phyloP scores from a whole-genome alignment of 2,113 vertebrate genomes.

The Geococcyx californianus region DNA sequence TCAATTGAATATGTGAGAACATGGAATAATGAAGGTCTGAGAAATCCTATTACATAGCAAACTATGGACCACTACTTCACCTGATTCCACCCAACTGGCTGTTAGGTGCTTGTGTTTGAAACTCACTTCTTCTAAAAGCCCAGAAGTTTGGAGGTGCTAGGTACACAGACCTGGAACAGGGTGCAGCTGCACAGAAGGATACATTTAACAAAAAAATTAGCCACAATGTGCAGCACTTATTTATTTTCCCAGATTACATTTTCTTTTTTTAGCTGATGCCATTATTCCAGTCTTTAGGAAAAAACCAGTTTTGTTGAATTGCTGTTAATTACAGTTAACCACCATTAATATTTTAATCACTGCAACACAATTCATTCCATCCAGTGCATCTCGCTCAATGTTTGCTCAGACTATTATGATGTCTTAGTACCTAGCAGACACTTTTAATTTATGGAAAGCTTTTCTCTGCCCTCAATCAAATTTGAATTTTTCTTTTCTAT shows the following conservation, averaged over 20 bases:
- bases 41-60: background rate
- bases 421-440: background rate
- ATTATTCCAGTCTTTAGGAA: background rate
- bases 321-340: background rate
- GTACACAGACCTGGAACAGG: fast-evolving
- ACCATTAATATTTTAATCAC: constrained; percentile 34
- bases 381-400: background rate
- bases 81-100: background rate
- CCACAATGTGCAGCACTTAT: background rate
- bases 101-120: background rate
- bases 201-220: background rate
- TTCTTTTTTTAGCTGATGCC: background rate
- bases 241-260: background rate
- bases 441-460: constrained; percentile 2
- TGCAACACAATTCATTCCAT: background rate
- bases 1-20: background rate
- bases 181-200: background rate
- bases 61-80: background rate
- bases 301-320: background rate
- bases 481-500: background rate
- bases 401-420: background rate
- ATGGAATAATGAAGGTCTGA: fast-evolving
- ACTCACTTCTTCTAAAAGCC: background rate
- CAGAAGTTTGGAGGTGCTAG: background rate
- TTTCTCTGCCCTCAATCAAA: background rate